These are phyloP conservation scores for Drosophila buzzatii DNA, from an alignment of 2,888 invertebrate genomes.

Conservation along the genomic window DNA sequence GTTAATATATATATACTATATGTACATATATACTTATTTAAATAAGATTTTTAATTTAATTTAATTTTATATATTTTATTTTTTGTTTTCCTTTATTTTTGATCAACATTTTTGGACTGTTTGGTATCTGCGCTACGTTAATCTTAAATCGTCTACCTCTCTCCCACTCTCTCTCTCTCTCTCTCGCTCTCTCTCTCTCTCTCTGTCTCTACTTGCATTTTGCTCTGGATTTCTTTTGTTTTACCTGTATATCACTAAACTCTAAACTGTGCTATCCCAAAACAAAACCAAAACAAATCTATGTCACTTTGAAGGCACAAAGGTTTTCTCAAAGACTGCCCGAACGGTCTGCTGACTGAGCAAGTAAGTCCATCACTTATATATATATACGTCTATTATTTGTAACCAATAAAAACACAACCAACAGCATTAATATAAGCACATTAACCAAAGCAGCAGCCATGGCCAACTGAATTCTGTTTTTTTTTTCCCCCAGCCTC, in stretches of 20 bases:
- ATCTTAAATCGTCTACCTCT: constrained; percentile 18
- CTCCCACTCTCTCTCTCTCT: constrained; percentile 1
- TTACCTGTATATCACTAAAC: constrained; percentile 28
- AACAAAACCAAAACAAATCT: constrained; percentile 8
- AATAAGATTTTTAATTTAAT: constrained; percentile 5
- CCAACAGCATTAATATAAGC: background rate
- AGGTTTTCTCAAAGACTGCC: constrained; percentile 98
- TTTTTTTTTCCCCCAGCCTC: constrained; percentile 9
- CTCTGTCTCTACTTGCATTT: constrained; percentile 3
- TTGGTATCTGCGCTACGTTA: constrained; percentile 20
- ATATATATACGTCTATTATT: background rate
- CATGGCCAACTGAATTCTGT: constrained; percentile 1
- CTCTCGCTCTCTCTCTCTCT: background rate
- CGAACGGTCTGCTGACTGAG: constrained; percentile 97
- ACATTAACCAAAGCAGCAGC: constrained; percentile 1
- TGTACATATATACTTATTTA: background rate
- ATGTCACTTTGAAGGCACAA: constrained; percentile 90
- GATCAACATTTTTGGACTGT: constrained; percentile 16
- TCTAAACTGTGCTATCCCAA: constrained; percentile 32
- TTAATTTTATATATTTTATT: background rate
- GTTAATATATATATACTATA: background rate
- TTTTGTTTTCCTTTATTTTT: background rate
- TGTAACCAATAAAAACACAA: constrained; percentile 22
- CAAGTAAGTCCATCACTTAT: constrained; percentile 88
- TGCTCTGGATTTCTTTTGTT: constrained; percentile 18